These are phyloP conservation scores for Shinisaurus crocodilurus DNA, from an alignment of 2,113 vertebrate genomes.

Conservation along the genomic window DNA sequence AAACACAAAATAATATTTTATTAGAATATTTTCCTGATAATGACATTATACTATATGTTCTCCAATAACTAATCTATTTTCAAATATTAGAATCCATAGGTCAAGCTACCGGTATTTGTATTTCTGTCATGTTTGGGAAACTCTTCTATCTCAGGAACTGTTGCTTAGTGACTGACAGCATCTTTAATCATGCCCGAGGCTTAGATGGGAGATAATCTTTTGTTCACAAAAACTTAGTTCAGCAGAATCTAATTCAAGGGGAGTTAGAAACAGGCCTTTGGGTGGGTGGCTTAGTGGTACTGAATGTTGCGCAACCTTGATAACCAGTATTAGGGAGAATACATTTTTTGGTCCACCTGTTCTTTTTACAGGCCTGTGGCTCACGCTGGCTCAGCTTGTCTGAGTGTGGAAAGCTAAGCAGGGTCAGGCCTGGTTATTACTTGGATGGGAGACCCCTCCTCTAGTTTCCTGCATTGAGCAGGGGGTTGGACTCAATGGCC, in stretches of 20 bases:
- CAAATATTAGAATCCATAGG: neutral
- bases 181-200: neutral
- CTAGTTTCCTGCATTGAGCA: too few species aligned
- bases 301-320: neutral
- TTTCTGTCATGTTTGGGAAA: neutral
- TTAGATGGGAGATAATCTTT: constrained; percentile 1
- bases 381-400: too few species aligned
- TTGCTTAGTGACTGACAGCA: neutral
- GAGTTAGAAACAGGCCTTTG: neutral
- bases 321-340: neutral
- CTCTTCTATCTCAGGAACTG: neutral
- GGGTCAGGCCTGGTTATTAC: too few species aligned
- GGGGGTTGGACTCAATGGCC: too few species aligned
- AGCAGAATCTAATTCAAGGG: constrained; percentile 10
- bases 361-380: too few species aligned
- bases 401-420: too few species aligned
- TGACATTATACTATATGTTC: neutral
- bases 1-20: neutral
- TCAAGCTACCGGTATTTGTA: neutral
- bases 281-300: neutral
- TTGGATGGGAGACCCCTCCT: too few species aligned
- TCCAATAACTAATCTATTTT: neutral
- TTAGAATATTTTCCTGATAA: neutral
- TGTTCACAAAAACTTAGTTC: neutral
- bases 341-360: neutral